Percentiles rank a stretch among this genome's conserved stretches.
phyloP scores from a whole-genome alignment of 2,888 invertebrate species.

The Sinohyriopsis cumingii region DNA sequence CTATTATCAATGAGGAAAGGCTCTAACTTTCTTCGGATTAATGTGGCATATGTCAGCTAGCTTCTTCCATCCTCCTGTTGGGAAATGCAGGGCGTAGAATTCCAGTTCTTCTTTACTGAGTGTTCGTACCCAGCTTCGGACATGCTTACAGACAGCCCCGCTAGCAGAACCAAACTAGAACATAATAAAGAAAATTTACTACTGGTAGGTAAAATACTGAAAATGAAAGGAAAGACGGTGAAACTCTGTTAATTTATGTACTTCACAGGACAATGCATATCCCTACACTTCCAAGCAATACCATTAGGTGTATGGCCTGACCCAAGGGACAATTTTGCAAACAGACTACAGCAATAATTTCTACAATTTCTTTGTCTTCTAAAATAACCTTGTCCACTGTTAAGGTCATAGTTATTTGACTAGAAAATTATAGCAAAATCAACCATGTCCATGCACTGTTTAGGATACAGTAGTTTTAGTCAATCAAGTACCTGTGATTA shows the following conservation, averaged over 20 bases:
- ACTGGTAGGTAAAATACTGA: too few relatives aligned
- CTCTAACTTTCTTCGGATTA: constrained; percentile 61
- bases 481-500: too few relatives aligned
- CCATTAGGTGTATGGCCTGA: not conserved
- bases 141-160: constrained; percentile 65
- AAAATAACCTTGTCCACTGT: too few relatives aligned
- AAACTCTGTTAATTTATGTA: too few relatives aligned
- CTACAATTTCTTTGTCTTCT: too few relatives aligned
- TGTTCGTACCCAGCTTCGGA: constrained; percentile 62
- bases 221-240: too few relatives aligned
- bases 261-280: not conserved
- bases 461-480: too few relatives aligned
- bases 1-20: too few relatives aligned
- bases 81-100: constrained; percentile 68
- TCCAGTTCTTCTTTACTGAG: constrained; percentile 66
- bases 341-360: not conserved
- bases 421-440: too few relatives aligned
- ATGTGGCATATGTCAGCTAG: constrained; percentile 71
- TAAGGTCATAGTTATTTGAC: too few relatives aligned
- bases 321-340: not conserved
- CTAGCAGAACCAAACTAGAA: constrained; percentile 66
- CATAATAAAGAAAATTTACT: not conserved
- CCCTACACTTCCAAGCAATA: not conserved
- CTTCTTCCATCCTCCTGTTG: constrained; percentile 69
- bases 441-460: too few relatives aligned